phyloP scores from a whole-genome alignment of 2,797 vertebrate species.

The Sebastes itinus region DNA sequence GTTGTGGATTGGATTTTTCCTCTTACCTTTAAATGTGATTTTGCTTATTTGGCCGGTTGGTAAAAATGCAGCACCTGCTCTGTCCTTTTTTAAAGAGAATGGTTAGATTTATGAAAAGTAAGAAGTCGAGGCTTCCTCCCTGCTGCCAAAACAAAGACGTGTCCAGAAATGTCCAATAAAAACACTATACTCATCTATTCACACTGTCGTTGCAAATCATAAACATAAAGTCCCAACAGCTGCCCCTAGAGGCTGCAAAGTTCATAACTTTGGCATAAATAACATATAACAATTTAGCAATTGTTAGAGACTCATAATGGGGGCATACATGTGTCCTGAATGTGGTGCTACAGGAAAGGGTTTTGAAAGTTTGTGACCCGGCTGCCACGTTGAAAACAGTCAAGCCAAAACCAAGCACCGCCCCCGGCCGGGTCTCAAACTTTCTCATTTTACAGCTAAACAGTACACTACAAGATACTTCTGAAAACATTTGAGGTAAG shows the following conservation, averaged over 20 bases:
- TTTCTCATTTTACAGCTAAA: no score
- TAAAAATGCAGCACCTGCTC: background rate
- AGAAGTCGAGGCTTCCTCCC: background rate
- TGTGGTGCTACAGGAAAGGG: background rate
- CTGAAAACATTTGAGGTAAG: no score
- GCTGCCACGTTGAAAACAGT: no score
- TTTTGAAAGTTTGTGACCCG: no score
- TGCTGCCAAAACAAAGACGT: background rate
- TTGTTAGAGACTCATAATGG: background rate
- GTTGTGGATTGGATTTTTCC: background rate
- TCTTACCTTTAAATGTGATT: no score
- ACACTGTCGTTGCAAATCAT: background rate
- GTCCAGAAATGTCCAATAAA: background rate
- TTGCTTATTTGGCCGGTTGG: background rate
- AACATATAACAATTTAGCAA: background rate
- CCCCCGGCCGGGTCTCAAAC: no score
- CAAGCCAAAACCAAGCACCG: no score
- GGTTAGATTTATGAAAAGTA: background rate
- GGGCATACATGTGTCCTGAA: background rate
- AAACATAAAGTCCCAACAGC: background rate
- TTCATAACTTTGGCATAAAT: background rate
- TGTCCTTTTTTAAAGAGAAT: background rate
- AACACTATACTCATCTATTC: background rate
- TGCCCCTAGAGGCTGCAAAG: background rate
- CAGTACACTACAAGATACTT: no score